These are phyloP conservation scores for Pantherophis vulpinus DNA, from an alignment of 2,797 vertebrate genomes.

Conservation along the genomic window DNA sequence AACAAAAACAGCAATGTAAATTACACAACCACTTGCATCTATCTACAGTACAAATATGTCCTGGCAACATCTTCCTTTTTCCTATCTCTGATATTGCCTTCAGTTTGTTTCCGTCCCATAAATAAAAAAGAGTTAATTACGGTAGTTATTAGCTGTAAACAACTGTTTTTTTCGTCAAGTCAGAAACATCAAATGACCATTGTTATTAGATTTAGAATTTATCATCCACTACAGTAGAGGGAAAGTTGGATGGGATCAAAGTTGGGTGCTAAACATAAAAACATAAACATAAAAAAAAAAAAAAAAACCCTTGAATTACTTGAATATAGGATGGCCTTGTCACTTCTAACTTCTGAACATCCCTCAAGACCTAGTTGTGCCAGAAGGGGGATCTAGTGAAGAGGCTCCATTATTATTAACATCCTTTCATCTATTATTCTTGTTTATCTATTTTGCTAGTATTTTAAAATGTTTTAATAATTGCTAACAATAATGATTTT, in stretches of 20 bases:
- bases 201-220: neutral
- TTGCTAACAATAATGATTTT: too few species aligned
- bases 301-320: neutral
- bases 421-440: neutral
- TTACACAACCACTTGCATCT: neutral
- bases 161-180: neutral
- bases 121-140: neutral
- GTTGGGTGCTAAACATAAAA: neutral
- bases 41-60: neutral
- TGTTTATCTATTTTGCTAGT: too few species aligned
- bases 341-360: neutral
- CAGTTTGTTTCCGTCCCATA: neutral
- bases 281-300: neutral
- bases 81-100: neutral
- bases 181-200: neutral
- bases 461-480: too few species aligned
- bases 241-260: neutral
- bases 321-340: neutral
- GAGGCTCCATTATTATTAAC: neutral
- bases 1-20: neutral
- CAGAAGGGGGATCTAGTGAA: neutral
- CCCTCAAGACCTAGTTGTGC: neutral
- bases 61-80: neutral
- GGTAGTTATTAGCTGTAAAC: neutral
- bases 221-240: neutral